A percentile compares a stretch with the other conserved stretches of the same genome.
phyloP scores from a whole-genome alignment of 2,113 vertebrate species.

The Lontra canadensis region DNA sequence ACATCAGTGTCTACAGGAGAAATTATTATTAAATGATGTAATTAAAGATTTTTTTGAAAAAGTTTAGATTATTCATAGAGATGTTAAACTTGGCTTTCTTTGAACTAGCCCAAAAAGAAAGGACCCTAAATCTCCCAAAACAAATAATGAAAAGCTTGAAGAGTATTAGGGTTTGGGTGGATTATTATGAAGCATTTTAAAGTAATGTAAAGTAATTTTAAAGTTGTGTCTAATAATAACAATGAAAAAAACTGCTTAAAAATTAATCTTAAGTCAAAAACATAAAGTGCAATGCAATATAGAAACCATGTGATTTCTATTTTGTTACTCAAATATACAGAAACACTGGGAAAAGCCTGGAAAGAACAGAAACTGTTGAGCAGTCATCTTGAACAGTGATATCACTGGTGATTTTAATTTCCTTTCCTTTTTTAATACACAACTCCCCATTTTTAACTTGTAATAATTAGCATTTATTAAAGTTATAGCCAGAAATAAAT shows the following conservation, averaged over 20 bases:
- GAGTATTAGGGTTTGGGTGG: background rate
- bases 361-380: background rate
- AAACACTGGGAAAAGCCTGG: background rate
- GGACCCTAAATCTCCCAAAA: background rate
- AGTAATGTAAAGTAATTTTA: background rate
- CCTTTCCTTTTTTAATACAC: background rate
- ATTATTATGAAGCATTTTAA: background rate
- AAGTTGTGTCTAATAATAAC: background rate
- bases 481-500: background rate
- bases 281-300: background rate
- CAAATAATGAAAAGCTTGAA: background rate
- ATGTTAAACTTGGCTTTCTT: background rate
- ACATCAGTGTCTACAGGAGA: background rate
- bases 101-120: background rate
- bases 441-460: background rate
- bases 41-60: background rate
- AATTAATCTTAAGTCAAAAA: background rate
- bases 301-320: background rate
- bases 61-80: background rate
- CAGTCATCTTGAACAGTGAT: background rate
- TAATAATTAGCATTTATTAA: background rate
- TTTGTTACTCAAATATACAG: background rate
- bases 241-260: background rate
- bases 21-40: background rate
- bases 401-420: background rate